phyloP scores from a whole-genome alignment of 2,113 vertebrate species.

The Barbus barbus region DNA sequence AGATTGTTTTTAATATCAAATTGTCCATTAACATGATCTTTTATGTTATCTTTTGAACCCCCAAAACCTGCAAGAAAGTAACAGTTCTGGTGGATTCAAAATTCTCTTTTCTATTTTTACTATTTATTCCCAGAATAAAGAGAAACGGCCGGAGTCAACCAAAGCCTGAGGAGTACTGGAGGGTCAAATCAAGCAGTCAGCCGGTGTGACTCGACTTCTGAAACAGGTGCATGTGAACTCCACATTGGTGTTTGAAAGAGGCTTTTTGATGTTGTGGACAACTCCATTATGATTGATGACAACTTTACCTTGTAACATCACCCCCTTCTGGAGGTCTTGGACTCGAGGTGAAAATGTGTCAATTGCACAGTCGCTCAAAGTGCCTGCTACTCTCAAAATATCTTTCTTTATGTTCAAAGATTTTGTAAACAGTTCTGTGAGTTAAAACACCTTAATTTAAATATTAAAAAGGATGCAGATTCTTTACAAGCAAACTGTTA shows the following conservation, averaged over 20 bases:
- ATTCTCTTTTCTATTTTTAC: neutral
- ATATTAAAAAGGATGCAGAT: neutral
- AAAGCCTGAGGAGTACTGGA: constrained; percentile 57
- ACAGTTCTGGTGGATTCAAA: neutral
- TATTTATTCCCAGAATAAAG: constrained; percentile 60
- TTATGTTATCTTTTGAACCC: neutral
- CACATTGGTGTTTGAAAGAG: neutral
- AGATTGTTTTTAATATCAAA: no score
- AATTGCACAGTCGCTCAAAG: neutral
- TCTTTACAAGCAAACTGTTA: neutral
- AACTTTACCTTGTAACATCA: neutral
- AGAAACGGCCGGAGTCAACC: constrained; percentile 57
- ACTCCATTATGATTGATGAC: no score
- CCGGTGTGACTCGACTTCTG: neutral
- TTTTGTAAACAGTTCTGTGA: neutral
- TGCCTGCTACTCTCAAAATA: neutral
- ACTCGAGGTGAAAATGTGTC: neutral
- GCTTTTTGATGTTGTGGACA: neutral
- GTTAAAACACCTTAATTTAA: neutral
- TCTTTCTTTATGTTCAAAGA: neutral
- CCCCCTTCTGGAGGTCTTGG: neutral
- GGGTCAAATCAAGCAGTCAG: constrained; percentile 45
- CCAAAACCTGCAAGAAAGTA: neutral
- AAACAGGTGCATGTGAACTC: neutral
- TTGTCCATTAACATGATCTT: no score